These are phyloP conservation scores for Sogatella furcifera DNA, from an alignment of 1,140 invertebrate species.

Conservation along the genomic window DNA sequence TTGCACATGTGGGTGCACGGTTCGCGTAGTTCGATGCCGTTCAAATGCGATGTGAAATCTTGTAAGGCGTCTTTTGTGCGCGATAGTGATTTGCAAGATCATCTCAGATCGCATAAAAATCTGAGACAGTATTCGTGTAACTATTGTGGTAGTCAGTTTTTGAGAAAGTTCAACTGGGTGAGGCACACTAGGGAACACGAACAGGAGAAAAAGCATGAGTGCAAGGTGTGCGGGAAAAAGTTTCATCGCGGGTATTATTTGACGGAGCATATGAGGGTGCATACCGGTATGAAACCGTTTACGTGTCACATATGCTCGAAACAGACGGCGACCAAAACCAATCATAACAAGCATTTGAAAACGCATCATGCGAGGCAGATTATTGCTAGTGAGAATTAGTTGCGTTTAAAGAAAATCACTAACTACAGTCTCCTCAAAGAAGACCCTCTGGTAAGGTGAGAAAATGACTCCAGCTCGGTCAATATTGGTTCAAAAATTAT, in stretches of 20 bases:
- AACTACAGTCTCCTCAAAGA: too few species aligned
- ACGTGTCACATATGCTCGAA: slow-evolving; percentile 79
- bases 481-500: too few species aligned
- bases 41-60: slow-evolving; percentile 56
- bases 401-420: too few species aligned
- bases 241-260: slow-evolving; percentile 82
- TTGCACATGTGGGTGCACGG: slow-evolving; percentile 84
- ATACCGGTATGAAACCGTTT: slow-evolving; percentile 72
- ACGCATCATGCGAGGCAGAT: slow-evolving; percentile 79
- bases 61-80: slow-evolving; percentile 74
- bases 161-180: slow-evolving; percentile 83
- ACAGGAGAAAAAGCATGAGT: slow-evolving; percentile 76
- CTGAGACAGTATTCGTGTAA: slow-evolving; percentile 80
- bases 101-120: slow-evolving; percentile 72
- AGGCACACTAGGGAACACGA: slow-evolving; percentile 85
- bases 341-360: slow-evolving; percentile 78
- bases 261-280: slow-evolving; percentile 73
- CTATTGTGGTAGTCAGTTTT: slow-evolving; percentile 87
- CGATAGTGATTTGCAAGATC: slow-evolving; percentile 64
- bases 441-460: too few species aligned
- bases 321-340: slow-evolving; percentile 74
- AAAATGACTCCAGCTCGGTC: too few species aligned
- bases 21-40: slow-evolving; percentile 67
- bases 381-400: slow-evolving; percentile 68
- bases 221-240: slow-evolving; percentile 74